A percentile compares a stretch with the other conserved stretches of the same genome.
Evolutionary conservation across 2,888 invertebrate species (phyloP).

Genomic region (Hypselothyrea guttata): DNA sequence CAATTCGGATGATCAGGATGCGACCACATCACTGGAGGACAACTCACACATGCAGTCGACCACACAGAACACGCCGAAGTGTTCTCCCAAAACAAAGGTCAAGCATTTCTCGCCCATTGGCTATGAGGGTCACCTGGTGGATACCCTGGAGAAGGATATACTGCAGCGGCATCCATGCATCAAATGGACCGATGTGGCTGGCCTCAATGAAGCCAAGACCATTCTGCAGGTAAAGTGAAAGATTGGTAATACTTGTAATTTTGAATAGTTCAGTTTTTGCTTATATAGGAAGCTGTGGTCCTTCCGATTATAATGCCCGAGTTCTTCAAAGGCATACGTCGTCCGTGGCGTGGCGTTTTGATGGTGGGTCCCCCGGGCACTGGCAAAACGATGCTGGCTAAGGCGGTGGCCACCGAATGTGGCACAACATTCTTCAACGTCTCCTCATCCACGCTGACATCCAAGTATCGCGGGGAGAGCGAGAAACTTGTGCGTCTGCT

Average conservation of each 20-base stretch:
- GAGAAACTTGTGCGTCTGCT: constrained; percentile 93
- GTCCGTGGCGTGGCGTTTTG: constrained; percentile 87
- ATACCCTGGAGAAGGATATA: constrained; percentile 92
- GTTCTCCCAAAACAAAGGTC: constrained; percentile 79
- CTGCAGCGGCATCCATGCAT: constrained; percentile 91
- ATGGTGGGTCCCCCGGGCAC: constrained; percentile 85
- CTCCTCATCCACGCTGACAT: constrained; percentile 92
- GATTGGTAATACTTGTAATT: not conserved
- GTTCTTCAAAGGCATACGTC: constrained; percentile 92
- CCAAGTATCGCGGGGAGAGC: constrained; percentile 95
- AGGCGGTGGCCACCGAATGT: constrained; percentile 95
- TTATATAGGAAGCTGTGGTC: constrained; percentile 90
- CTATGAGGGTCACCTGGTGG: constrained; percentile 89
- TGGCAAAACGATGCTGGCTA: constrained; percentile 91
- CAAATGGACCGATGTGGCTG: constrained; percentile 91
- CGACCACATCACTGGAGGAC: constrained; percentile 82
- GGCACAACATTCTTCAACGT: constrained; percentile 94
- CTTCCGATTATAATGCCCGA: constrained; percentile 93
- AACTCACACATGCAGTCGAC: constrained; percentile 75
- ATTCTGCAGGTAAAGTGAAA: constrained; percentile 83
- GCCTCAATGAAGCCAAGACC: constrained; percentile 88
- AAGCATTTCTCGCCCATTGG: constrained; percentile 85
- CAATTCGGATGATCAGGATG: constrained; percentile 83
- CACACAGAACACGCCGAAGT: constrained; percentile 78
- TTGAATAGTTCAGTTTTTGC: not conserved